phyloP scores from a whole-genome alignment of 1,140 invertebrate genomes.

The Dendrolimus punctatus region DNA sequence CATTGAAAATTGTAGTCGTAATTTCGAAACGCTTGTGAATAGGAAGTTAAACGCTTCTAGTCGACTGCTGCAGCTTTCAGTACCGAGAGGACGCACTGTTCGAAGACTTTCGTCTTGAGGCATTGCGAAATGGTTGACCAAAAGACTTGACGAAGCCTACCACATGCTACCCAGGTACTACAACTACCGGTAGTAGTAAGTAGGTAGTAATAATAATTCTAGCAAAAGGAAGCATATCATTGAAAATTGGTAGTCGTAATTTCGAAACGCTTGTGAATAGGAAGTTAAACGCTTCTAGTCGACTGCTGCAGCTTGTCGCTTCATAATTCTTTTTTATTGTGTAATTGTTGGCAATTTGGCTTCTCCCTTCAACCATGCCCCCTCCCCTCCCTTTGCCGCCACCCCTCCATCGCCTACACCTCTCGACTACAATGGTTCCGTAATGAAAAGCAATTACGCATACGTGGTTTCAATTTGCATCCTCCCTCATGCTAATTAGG shows the following conservation, averaged over 20 bases:
- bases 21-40: no score
- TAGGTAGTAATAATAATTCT: no score
- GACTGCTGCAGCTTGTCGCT: constrained; percentile 7
- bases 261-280: no score
- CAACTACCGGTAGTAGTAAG: no score
- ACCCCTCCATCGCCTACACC: constrained; percentile 12
- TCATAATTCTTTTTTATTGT: constrained; percentile 66
- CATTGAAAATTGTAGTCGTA: no score
- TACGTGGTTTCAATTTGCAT: constrained; percentile 48
- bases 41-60: background rate
- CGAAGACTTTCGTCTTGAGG: no score
- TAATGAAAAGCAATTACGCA: constrained; percentile 70
- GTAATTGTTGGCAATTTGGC: constrained; percentile 63
- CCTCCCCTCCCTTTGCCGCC: constrained; percentile 5
- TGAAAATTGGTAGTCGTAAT: no score
- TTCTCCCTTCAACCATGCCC: constrained; percentile 9
- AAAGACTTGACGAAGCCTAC: no score
- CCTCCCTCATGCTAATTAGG: constrained; percentile 6
- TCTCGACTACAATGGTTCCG: constrained; percentile 59
- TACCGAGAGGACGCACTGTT: no score
- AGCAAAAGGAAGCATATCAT: no score
- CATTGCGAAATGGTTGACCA: no score
- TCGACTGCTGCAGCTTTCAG: background rate
- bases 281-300: background rate
- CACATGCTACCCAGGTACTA: no score